phyloP scores from a whole-genome alignment of 2,113 vertebrate species.

The Paradisaea rubra region DNA sequence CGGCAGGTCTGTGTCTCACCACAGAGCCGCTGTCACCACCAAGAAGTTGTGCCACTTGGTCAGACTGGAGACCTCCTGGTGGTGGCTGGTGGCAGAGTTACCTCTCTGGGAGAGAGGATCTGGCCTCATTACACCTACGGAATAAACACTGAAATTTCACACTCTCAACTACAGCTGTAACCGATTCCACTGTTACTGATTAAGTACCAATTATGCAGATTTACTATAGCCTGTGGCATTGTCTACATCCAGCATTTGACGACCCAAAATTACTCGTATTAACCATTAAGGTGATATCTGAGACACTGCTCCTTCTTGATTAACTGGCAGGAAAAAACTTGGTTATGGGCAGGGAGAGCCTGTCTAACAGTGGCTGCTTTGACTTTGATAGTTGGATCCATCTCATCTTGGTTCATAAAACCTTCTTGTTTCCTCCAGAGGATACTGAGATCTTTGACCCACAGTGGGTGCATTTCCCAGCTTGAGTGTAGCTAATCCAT shows the following conservation, averaged over 20 bases:
- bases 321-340: neutral
- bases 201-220: conserved; percentile 14
- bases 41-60: no score
- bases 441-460: neutral
- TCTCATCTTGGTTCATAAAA: neutral
- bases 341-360: neutral
- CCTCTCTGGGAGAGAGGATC: neutral
- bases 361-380: neutral
- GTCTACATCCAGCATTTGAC: neutral
- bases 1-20: neutral
- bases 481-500: neutral
- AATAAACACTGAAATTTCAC: neutral
- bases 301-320: neutral
- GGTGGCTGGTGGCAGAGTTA: neutral
- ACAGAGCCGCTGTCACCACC: neutral
- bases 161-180: neutral
- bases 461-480: fast-evolving
- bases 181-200: neutral
- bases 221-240: neutral
- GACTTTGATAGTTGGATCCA: neutral
- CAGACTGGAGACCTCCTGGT: neutral
- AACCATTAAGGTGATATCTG: neutral
- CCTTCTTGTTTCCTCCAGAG: neutral
- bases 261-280: neutral
- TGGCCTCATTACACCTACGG: neutral